Conservation (phyloP, 2,797 vertebrate genomes). For the Echeneis naucrates region DNA sequence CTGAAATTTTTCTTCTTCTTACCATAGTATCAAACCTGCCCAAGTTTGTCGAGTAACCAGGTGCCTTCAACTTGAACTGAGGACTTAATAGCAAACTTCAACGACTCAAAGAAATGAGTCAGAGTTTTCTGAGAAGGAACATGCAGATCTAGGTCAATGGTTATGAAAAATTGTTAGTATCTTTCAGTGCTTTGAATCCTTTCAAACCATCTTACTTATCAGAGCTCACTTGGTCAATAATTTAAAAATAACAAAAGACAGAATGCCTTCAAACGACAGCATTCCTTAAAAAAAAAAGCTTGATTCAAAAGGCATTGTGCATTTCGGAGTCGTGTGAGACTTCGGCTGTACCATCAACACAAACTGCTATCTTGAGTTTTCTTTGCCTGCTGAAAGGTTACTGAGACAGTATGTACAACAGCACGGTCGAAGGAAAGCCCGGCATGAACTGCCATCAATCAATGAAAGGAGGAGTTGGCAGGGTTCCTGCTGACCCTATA, state of each 20-base stretch:
- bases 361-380: not conserved
- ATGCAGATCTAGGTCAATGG: not conserved
- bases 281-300: constrained; percentile 9
- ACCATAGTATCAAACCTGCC: not conserved
- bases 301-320: not conserved
- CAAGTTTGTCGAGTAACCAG: not conserved
- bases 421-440: constrained; percentile 5
- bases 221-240: constrained; percentile 11
- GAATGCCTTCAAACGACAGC: not conserved
- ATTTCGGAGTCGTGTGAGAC: not conserved
- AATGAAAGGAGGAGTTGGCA: constrained; percentile 38
- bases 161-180: not conserved
- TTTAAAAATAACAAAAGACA: not conserved
- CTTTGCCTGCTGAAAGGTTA: constrained; percentile 15
- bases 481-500: constrained; percentile 41
- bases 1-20: not conserved
- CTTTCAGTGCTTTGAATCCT: not conserved
- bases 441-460: constrained; percentile 47
- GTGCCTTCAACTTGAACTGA: not conserved
- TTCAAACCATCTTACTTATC: not conserved
- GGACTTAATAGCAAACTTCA: constrained; percentile 4
- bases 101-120: not conserved
- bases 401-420: constrained; percentile 7
- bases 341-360: not conserved
- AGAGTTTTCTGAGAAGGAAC: not conserved